Evolutionary conservation across 1,140 invertebrate species (phyloP).

Genomic region (Eumaeus atala): DNA sequence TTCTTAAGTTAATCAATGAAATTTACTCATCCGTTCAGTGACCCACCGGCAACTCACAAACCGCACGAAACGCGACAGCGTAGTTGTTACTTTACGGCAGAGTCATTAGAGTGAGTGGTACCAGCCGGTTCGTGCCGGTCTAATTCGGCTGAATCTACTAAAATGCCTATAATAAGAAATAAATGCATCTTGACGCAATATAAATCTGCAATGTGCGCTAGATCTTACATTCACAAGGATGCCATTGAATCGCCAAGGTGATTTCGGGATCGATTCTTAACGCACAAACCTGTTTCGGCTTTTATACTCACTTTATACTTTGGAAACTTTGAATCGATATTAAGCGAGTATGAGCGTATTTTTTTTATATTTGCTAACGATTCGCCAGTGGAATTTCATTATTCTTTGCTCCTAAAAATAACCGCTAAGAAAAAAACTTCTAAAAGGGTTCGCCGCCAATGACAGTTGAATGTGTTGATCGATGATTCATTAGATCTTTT

Average conservation of each 20-base stretch:
- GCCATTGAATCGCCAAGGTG: neutral
- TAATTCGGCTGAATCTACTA: too few relatives aligned
- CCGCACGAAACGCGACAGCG: too few relatives aligned
- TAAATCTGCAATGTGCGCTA: slow-evolving; percentile 1
- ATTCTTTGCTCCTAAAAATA: too few relatives aligned
- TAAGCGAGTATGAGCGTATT: neutral
- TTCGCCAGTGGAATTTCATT: neutral
- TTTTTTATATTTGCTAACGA: slow-evolving; percentile 4
- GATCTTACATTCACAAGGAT: neutral
- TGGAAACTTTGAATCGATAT: slow-evolving; percentile 3
- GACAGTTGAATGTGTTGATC: neutral
- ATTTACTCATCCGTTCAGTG: too few relatives aligned
- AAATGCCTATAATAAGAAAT: too few relatives aligned
- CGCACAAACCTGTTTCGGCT: slow-evolving; percentile 7
- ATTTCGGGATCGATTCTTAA: neutral
- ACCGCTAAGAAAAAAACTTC: neutral
- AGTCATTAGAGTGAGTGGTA: too few relatives aligned
- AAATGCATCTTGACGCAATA: too few relatives aligned
- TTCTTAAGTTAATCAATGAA: too few relatives aligned
- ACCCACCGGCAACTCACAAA: too few relatives aligned
- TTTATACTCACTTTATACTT: neutral
- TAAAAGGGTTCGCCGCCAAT: neutral
- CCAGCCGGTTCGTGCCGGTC: too few relatives aligned
- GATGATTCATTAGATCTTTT: slow-evolving; percentile 5
- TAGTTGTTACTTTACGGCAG: too few relatives aligned